phyloP scores from a whole-genome alignment of 64 coral and sea anemone species.

The Actinia equina region DNA sequence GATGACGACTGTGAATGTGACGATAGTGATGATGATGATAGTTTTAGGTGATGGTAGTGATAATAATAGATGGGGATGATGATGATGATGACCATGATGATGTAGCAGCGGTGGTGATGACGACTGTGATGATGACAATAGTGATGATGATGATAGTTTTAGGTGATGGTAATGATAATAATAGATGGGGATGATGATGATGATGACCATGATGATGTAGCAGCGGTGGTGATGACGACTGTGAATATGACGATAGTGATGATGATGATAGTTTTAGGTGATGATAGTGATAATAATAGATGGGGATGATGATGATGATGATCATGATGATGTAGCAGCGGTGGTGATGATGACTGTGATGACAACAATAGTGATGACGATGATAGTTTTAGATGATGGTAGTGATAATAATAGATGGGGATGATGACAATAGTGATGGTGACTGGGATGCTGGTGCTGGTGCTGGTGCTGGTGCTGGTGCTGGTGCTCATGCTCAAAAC shows the following conservation, averaged over 20 bases:
- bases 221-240: not conserved
- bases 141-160: too few relatives aligned
- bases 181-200: not conserved
- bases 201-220: not conserved
- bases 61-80: not conserved
- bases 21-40: not conserved
- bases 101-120: too few relatives aligned
- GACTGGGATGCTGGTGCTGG: not conserved
- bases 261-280: not conserved
- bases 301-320: not conserved
- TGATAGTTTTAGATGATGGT: not conserved
- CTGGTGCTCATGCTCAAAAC: not conserved
- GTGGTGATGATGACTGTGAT: too few relatives aligned
- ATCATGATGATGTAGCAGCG: too few relatives aligned
- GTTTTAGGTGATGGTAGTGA: not conserved
- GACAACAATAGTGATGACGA: too few relatives aligned
- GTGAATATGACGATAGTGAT: not conserved
- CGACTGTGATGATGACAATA: too few relatives aligned
- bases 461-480: not conserved
- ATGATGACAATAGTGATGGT: not conserved
- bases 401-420: not conserved
- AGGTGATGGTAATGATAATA: not conserved
- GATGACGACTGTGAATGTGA: not conserved
- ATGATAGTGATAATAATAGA: not conserved
- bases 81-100: too few relatives aligned